Percentiles rank a stretch among this genome's conserved stretches.
Evolutionary conservation across 2,888 invertebrate genomes (phyloP).

Genomic region (Lingula anatina): DNA sequence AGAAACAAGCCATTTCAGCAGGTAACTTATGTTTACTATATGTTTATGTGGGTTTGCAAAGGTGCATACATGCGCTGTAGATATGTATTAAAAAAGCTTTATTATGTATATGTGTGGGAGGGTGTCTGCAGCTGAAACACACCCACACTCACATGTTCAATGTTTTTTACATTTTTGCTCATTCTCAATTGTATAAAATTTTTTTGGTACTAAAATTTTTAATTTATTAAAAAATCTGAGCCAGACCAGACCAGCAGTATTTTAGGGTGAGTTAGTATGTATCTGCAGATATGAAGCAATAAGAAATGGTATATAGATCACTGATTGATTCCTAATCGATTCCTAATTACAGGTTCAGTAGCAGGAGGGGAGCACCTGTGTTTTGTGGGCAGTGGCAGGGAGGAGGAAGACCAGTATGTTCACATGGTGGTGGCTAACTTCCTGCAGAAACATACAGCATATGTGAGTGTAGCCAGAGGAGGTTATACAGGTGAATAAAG

Average conservation of each 20-base stretch:
- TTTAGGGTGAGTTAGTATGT: neutral
- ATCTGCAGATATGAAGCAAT: neutral
- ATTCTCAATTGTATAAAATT: no score
- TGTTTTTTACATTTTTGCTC: no score
- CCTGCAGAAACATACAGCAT: conserved; percentile 86
- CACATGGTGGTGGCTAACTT: conserved; percentile 98
- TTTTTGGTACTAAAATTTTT: no score
- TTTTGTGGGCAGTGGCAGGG: conserved; percentile 82
- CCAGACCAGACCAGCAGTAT: neutral
- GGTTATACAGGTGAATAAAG: conserved; percentile 65
- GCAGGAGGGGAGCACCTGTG: conserved; percentile 58
- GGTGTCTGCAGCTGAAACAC: no score
- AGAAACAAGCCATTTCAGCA: conserved; percentile 55
- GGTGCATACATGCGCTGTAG: no score
- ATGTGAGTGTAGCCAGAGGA: conserved; percentile 85
- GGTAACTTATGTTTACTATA: no score
- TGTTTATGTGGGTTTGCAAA: no score
- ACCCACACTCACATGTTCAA: no score
- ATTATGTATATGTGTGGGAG: no score
- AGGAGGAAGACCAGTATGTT: conserved; percentile 80
- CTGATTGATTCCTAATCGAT: neutral
- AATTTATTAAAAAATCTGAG: no score
- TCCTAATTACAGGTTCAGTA: conserved; percentile 63
- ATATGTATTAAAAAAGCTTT: no score
- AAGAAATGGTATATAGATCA: no score